phyloP scores from a whole-genome alignment of 2,113 vertebrate genomes.

The Phrynocephalus versicolor region DNA sequence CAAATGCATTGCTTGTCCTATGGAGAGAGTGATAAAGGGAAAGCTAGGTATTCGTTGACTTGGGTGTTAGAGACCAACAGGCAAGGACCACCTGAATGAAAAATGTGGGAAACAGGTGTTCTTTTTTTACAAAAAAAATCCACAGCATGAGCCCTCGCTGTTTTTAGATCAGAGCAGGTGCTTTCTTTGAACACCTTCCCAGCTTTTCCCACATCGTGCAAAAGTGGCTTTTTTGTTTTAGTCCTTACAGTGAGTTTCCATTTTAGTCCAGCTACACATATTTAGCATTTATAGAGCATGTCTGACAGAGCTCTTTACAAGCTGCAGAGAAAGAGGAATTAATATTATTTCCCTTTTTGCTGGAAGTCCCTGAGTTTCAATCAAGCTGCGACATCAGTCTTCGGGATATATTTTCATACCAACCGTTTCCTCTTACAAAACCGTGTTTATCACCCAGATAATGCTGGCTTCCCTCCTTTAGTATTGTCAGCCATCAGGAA shows the following conservation, averaged over 20 bases:
- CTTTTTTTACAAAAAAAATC: neutral
- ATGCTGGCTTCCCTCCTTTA: conserved; percentile 42
- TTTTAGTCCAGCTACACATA: neutral
- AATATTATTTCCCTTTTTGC: neutral
- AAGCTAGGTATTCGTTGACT: no score
- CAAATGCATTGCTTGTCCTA: no score
- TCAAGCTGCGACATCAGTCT: neutral
- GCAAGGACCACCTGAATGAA: neutral
- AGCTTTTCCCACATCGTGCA: neutral
- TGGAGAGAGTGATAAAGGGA: no score
- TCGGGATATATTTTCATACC: conserved; percentile 46
- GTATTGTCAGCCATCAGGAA: conserved; percentile 85
- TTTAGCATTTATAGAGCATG: neutral
- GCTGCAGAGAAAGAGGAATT: neutral
- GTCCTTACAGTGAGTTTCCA: neutral
- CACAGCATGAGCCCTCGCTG: conserved; percentile 1
- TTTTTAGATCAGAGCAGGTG: conserved; percentile 37
- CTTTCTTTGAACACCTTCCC: conserved; percentile 33
- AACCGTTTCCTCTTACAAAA: conserved; percentile 51
- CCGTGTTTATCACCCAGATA: conserved; percentile 49
- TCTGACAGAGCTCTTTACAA: neutral
- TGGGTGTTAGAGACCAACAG: no score
- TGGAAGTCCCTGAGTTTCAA: conserved; percentile 28
- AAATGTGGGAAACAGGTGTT: neutral
- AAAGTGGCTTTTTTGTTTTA: neutral